Evolutionary conservation across 2,113 vertebrate species (phyloP).

Genomic region (Archilochus colubris): DNA sequence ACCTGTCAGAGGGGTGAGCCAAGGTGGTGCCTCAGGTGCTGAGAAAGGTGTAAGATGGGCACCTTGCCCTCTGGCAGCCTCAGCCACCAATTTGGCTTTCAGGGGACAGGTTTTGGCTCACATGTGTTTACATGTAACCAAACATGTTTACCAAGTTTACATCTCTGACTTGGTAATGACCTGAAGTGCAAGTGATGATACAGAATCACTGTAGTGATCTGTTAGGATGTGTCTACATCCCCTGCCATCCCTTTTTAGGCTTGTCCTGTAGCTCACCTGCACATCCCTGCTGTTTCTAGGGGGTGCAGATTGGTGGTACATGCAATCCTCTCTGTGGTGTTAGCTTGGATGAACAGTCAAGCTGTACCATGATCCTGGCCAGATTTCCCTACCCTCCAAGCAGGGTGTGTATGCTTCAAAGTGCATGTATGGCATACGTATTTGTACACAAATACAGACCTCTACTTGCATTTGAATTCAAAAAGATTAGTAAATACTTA

Average conservation of each 20-base stretch:
- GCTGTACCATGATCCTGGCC: not conserved
- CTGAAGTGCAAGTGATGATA: not conserved
- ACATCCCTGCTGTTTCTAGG: not conserved
- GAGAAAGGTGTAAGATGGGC: not conserved
- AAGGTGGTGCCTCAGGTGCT: too few species aligned
- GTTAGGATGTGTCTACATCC: not conserved
- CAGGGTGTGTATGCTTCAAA: not conserved
- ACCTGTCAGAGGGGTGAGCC: not conserved
- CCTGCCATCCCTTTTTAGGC: not conserved
- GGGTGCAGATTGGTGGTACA: too few species aligned
- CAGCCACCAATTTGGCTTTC: not conserved
- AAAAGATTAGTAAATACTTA: fast-evolving
- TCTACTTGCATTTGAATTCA: not conserved
- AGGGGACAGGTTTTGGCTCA: not conserved
- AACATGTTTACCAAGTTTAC: not conserved
- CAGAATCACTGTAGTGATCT: not conserved
- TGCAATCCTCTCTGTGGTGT: not conserved
- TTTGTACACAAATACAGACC: not conserved
- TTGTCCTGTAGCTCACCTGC: not conserved
- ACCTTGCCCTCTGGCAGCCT: fast-evolving
- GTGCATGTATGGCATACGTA: fast-evolving
- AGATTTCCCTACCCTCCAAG: fast-evolving
- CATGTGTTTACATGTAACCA: too few species aligned
- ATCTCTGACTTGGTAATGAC: not conserved
- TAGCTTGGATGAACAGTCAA: not conserved